A percentile compares a stretch with the other conserved stretches of the same genome.
These are phyloP conservation scores for Lamprologus ornatipinnis DNA, from an alignment of 2,113 vertebrate species.

Conservation along the genomic window DNA sequence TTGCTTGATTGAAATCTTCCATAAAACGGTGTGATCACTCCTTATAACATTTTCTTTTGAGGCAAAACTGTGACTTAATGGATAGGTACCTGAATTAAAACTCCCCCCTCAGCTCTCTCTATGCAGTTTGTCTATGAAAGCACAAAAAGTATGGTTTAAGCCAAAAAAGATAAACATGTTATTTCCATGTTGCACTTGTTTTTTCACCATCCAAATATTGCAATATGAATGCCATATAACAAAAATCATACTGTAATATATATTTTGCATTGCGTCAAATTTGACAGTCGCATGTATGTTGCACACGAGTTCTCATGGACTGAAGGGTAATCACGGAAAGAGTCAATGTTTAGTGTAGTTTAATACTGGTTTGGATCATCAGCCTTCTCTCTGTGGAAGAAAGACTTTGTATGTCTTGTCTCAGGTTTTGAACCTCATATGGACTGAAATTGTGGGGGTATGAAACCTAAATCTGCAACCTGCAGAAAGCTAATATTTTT, in stretches of 20 bases:
- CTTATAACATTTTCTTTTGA: background rate
- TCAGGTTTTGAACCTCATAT: constrained; percentile 35
- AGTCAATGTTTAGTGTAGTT: background rate
- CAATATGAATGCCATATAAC: background rate
- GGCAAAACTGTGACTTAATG: background rate
- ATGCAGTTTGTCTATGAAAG: background rate
- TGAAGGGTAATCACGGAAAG: background rate
- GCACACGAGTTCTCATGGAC: background rate
- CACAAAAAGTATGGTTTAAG: background rate
- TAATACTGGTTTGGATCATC: background rate
- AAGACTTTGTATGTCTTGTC: constrained; percentile 18
- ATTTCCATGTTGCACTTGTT: background rate
- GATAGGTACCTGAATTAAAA: background rate
- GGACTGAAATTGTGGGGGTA: constrained; percentile 9
- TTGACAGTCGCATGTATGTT: background rate
- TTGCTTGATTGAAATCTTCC: background rate
- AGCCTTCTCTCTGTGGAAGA: background rate
- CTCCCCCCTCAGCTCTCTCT: background rate
- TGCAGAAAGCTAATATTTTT: constrained; percentile 56
- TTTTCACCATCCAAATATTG: background rate
- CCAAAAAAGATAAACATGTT: background rate
- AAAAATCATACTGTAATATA: background rate
- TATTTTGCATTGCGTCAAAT: background rate
- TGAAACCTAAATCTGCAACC: constrained; percentile 51
- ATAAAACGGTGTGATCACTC: background rate